Base-by-base conservation (phyloP, 2,888 invertebrate genomes). In the Drosophila kokeensis region DNA sequence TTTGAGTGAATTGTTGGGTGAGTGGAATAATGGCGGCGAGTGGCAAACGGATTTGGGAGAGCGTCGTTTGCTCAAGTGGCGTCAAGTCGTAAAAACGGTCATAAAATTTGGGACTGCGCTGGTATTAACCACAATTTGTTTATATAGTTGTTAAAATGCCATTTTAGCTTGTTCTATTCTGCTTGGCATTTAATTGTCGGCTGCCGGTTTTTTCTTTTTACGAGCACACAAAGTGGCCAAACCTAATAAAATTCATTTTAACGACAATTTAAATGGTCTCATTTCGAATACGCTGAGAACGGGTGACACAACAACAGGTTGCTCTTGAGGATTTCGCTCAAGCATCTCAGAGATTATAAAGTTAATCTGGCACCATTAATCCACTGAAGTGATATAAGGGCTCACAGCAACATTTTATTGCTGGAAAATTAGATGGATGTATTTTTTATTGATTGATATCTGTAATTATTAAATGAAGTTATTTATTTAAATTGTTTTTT, bases 41-140 rank as follows among this genome's bases (percentile, higher is more conserved):
- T 42, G 67, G 29, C 62, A 34, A 77, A 68, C 57, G 60, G 58
- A 63, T 69, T 80, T 61, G 42, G 38, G 36, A 42, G 60, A 38
- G 61, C 61, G 53, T 54, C 70, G 58, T 54, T 61, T 66, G 71
- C 72, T 81, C 81, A 82, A 90, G 88, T 90, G 93, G 92, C 93
- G 93, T 87, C 87, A 93, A 92, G 92, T 93, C 92, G 90, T 92
- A 92, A 92, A 93, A 92, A 89, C 21, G 76, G 76, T 83, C 83
- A 90, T 92, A 91, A 92, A 92, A 83, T 66, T 69, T 54, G 61
- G 66, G 68, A 42, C 72, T 81, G 67, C 61, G 68, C 66, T 71
- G 74, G 81, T 76, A 90, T 81, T 86, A 81, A 82, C 91, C 91
- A 76, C 90, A 91, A 91, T 89, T 84, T 89, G 91, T 89, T 91